Evolutionary conservation across 1,140 invertebrate species (phyloP).

Genomic region (Ceratina japonica): DNA sequence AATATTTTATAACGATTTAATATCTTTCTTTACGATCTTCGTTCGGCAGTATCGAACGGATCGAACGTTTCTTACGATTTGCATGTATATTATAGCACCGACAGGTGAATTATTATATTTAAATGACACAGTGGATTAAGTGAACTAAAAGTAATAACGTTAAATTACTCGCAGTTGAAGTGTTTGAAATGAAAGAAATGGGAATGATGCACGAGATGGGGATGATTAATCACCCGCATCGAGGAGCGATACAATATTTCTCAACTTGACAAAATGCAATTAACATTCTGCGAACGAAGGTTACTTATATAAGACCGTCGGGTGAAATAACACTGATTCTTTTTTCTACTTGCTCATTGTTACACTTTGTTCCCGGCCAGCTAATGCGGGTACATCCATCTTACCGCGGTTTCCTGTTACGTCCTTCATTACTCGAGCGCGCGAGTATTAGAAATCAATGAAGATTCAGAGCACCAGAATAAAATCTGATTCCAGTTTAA

Average conservation of each 20-base stretch:
- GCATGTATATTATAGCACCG: no score
- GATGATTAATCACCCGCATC: neutral
- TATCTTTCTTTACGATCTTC: no score
- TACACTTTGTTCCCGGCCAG: conserved; percentile 20
- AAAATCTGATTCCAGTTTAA: no score
- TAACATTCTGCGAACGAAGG: conserved; percentile 2
- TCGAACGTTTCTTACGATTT: neutral
- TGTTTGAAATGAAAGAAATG: neutral
- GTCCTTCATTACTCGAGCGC: conserved; percentile 22
- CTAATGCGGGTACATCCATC: conserved; percentile 23
- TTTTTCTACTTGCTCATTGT: conserved; percentile 18
- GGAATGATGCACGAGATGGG: neutral
- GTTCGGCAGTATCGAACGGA: neutral
- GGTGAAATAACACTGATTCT: conserved; percentile 20
- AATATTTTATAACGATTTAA: neutral
- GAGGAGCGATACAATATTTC: neutral
- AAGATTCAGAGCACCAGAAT: conserved; percentile 3
- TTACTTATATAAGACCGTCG: neutral
- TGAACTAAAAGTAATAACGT: neutral
- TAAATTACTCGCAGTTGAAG: neutral
- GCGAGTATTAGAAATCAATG: conserved; percentile 32
- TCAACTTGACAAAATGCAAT: neutral
- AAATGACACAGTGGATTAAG: neutral
- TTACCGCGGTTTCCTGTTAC: conserved; percentile 35
- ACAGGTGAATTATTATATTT: neutral